A percentile compares a stretch with the other conserved stretches of the same genome.
Evolutionary conservation across 1,140 invertebrate species (phyloP).

Genomic region (Lasioglossum albipes): DNA sequence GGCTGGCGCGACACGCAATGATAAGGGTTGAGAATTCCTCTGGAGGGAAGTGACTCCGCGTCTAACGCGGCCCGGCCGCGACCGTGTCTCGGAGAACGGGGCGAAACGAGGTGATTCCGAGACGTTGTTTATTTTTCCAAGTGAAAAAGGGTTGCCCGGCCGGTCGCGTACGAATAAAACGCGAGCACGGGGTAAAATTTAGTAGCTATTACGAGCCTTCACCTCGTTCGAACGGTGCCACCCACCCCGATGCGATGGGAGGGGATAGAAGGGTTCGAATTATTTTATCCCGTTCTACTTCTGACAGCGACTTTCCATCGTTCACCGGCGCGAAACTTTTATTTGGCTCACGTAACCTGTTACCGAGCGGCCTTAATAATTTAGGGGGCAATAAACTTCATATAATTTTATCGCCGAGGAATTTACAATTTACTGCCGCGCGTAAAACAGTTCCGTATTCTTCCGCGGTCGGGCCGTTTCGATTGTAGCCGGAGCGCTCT

Average conservation of each 20-base stretch:
- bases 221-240: neutral
- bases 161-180: neutral
- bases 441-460: neutral
- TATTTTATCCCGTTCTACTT: conserved; percentile 9
- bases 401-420: conserved; percentile 25
- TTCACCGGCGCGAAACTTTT: neutral
- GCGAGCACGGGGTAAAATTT: conserved; percentile 4
- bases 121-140: neutral
- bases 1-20: conserved; percentile 1
- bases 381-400: neutral
- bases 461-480: neutral
- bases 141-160: neutral
- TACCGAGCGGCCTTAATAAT: conserved; percentile 10
- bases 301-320: conserved; percentile 6
- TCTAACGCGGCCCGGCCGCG: neutral
- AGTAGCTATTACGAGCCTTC: neutral
- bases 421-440: neutral
- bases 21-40: conserved; percentile 3
- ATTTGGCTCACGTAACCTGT: neutral
- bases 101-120: neutral
- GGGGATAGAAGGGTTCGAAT: neutral
- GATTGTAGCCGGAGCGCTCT: too few relatives aligned
- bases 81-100: neutral
- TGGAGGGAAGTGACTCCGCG: neutral
- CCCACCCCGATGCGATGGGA: neutral